Evolutionary conservation across 2,888 invertebrate genomes (phyloP).

Genomic region (Spodoptera picta): DNA sequence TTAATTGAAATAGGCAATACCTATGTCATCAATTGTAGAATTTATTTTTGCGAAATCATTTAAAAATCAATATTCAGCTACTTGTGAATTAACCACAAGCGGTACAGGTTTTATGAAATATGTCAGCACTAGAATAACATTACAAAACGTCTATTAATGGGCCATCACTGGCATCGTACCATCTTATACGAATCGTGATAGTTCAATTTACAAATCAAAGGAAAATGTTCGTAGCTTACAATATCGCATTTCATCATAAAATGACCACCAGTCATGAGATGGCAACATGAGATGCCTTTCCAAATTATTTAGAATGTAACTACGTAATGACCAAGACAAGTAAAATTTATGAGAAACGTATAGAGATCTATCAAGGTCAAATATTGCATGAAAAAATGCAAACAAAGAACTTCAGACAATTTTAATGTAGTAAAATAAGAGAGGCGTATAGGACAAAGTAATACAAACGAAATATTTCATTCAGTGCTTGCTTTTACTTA

Average conservation of each 20-base stretch:
- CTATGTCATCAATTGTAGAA: too few species aligned
- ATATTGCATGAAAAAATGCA: background rate
- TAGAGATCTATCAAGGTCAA: constrained; percentile 12
- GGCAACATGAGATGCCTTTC: constrained; percentile 32
- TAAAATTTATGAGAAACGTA: constrained; percentile 26
- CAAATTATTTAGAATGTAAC: constrained; percentile 42
- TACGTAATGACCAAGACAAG: constrained; percentile 14
- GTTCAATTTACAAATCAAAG: constrained; percentile 49
- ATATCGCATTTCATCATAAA: constrained; percentile 42
- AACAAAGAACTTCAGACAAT: background rate
- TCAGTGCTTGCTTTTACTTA: constrained; percentile 1
- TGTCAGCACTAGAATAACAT: constrained; percentile 26
- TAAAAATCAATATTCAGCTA: constrained; percentile 1
- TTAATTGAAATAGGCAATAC: background rate
- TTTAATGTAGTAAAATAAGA: too few species aligned
- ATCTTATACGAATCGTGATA: constrained; percentile 49
- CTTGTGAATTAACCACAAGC: constrained; percentile 17
- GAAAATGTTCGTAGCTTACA: constrained; percentile 32
- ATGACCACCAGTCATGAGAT: constrained; percentile 32
- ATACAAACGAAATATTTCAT: background rate
- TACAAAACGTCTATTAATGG: constrained; percentile 24
- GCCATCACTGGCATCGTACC: constrained; percentile 20
- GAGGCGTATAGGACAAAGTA: background rate
- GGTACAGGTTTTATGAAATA: constrained; percentile 24
- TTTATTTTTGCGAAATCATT: constrained; percentile 4